Percentiles rank a stretch among this genome's conserved stretches.
These are phyloP conservation scores for Podarcis siculus DNA, from an alignment of 2,797 vertebrate species.

Conservation along the genomic window DNA sequence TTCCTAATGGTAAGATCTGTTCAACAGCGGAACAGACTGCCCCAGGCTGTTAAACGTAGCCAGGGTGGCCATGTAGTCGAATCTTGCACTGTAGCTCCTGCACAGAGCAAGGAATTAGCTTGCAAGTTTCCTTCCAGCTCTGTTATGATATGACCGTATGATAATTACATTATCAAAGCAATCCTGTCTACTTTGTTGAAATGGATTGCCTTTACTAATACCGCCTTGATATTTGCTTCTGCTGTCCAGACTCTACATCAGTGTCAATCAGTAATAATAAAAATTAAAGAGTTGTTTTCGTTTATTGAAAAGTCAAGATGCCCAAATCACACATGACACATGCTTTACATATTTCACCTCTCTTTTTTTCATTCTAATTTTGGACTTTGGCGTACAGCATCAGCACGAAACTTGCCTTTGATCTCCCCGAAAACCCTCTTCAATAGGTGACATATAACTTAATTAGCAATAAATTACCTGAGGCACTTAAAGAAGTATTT, in stretches of 20 bases:
- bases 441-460: slow-evolving; percentile 30
- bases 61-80: no score
- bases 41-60: no score
- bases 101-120: no score
- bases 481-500: slow-evolving; percentile 34
- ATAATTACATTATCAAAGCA: background rate
- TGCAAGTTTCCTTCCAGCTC: no score
- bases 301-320: background rate
- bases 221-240: slow-evolving; percentile 2
- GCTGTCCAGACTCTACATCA: background rate
- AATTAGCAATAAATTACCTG: slow-evolving; percentile 42
- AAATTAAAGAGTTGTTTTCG: background rate
- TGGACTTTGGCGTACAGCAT: background rate
- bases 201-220: background rate
- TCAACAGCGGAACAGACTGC: no score
- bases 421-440: slow-evolving; percentile 23
- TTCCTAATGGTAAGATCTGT: no score
- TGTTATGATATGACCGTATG: background rate
- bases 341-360: slow-evolving; percentile 18
- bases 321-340: background rate
- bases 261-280: background rate
- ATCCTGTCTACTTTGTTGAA: background rate
- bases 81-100: no score
- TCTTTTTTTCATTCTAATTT: slow-evolving; percentile 5
- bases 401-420: slow-evolving; percentile 23